Evolutionary conservation across 2,888 invertebrate genomes (phyloP), one percentile per base, ranked within the genome.

Genomic region (Notodonta ziczac): DNA sequence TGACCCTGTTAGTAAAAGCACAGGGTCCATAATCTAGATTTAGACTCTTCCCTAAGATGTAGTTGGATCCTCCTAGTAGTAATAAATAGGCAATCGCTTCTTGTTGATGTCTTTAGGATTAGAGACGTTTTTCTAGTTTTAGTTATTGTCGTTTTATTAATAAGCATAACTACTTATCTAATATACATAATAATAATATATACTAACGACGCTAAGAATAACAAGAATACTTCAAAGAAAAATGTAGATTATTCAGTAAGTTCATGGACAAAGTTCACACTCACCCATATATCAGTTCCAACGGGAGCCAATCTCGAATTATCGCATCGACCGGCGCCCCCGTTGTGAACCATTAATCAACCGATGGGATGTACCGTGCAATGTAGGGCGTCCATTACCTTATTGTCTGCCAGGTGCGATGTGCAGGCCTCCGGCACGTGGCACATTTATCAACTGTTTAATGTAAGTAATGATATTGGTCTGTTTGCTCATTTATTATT

Each of bases 321-420:
- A 82, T 78, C 72, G 76, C 76, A 82, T 83, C 81, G 79, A 82
- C 77, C 80, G 82, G 69, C 67, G 68, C 77, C 74, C 69, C 72
- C 73, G 71, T 75, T 70, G 70, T 70, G 72, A 78, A 79, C 81
- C 86, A 87, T 87, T 87, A 85, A 86, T 86, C 86, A 86, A 74
- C 69, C 63, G 77, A 81, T 79, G 77, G 82, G 72, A 76, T 77
- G 76, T 76, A 83, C 74, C 81, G 74, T 69, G 85, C 83, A 83
- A 82, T 85, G 85, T 82, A 84, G 79, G 73, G 71, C 79, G 78
- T 75, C 86, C 86, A 87, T 87, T 87, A 86, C 82, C 73, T 79
- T 86, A 86, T 86, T 87, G 83, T 85, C 81, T 80, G 79, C 80
- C 84, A 86, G 86, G 84, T 85, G 84, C 76, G 79, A 70, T 64